Evolutionary conservation across 2,888 invertebrate genomes (phyloP), one percentile per base, ranked within the genome.

Genomic region (Crematogaster levior): DNA sequence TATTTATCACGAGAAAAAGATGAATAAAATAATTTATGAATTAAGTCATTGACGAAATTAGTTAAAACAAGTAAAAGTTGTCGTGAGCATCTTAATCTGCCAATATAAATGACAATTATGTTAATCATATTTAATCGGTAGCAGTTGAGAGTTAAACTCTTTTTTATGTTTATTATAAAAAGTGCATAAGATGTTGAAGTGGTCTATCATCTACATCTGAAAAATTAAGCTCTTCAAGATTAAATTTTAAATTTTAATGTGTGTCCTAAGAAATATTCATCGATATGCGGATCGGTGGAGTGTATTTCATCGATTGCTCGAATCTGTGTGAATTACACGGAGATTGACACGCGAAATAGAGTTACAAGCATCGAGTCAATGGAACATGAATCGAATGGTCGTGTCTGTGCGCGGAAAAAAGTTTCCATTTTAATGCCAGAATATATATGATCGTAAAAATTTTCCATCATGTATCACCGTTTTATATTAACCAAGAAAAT

Each of bases 181-280:
- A 34, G 24, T 51, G 34, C 21, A 10, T 10, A 6, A 51, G 6
- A 70, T 18, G 1, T 37, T 70, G 18, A 53, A 3, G 21, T 10
- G 18, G 53, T 24, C 18, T n/a, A 15, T 34, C 4, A 51, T 24
- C 10, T 70, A 4, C 21, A 3, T 21, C 10, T 68, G 10, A 10
- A 51, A n/a, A 68, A 21, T 48, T 51, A 51, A 68, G 9, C 15
- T 68, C 34, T 24, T 27, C n/a, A 5, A 18, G 7, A 53, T 53
- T 51, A 53, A 70, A 18, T 18, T 34, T 51, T 66, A 66, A 66
- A n/a, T n/a, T n/a, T n/a, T n/a, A n/a, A n/a, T n/a, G n/a, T 15
- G 4, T 48, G 24, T 18, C 48, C 3, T 6, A 10, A 18, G 6
- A 70, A 70, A n/a, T 70, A 70, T 70, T 53, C 18, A 51, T 24